phyloP scores from a whole-genome alignment of 2,888 invertebrate species.

The Thecocarcelia acutangulata region DNA sequence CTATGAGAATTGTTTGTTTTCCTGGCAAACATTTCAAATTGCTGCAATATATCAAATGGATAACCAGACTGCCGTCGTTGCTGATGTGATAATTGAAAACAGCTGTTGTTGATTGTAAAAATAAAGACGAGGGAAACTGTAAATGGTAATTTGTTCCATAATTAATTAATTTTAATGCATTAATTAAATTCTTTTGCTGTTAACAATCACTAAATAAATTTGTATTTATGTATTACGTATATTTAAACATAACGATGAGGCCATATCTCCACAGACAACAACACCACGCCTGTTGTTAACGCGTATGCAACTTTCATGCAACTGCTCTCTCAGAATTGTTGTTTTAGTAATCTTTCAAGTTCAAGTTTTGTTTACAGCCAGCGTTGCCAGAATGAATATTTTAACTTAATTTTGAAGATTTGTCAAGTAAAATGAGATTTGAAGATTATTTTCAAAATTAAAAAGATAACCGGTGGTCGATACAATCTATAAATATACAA shows the following conservation, averaged over 20 bases:
- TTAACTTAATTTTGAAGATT: too few species aligned
- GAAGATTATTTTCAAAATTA: too few species aligned
- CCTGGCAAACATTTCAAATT: not conserved
- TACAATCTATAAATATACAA: too few species aligned
- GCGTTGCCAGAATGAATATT: too few species aligned
- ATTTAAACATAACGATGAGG: not conserved
- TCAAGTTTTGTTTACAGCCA: too few species aligned
- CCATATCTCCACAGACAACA: too few species aligned
- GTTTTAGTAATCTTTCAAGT: slow-evolving; percentile 3
- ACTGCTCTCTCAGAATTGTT: slow-evolving; percentile 26
- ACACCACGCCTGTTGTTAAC: slow-evolving; percentile 21
- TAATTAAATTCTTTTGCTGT: not conserved
- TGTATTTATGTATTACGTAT: slow-evolving; percentile 45
- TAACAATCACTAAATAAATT: slow-evolving; percentile 14
- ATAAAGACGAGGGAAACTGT: slow-evolving; percentile 9
- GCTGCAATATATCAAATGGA: not conserved
- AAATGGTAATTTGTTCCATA: slow-evolving; percentile 24
- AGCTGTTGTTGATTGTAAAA: not conserved
- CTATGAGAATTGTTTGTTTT: slow-evolving; percentile 10
- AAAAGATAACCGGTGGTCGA: too few species aligned
- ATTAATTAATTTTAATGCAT: slow-evolving; percentile 14
- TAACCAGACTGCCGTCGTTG: not conserved
- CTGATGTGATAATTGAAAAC: slow-evolving; percentile 7
- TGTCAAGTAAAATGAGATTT: too few species aligned
- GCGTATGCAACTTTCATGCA: slow-evolving; percentile 17